Base-by-base conservation (phyloP, 2,888 invertebrate species). In the Ophraella communa region DNA sequence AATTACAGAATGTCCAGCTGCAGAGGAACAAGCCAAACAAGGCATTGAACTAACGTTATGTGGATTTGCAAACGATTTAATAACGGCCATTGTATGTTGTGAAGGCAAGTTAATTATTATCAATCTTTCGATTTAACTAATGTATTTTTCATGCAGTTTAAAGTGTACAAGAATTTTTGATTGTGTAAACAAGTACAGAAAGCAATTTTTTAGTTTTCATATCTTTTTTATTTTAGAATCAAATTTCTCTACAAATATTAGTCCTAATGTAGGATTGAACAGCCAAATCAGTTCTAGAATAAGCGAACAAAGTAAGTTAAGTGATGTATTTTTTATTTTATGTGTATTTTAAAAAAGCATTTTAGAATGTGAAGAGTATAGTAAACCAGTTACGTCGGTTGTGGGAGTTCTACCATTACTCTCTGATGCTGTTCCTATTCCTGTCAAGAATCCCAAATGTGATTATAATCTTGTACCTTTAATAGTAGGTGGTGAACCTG, bases 341-440 rank as follows among this genome's bases (percentile, higher is more conserved):
- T 4, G 24, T 61, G 17, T 24, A 42, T 17, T 33, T 45, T 44
- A 33, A 21, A 20, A 14, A 30, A 45, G 27, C 7, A 10, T 74
- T 74, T 68, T 66, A 88, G 88, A 87, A 84, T 88, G 88, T 68
- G 81, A 84, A 8, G 85, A 85, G 75, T 88, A 87, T 77, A 85
- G 84, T 52, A 79, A 83, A 0, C 53, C 82, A 1, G 78, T 83
- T n/a, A 82, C 83, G 1, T 83, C 81, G 62, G 83, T 83, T 17
- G 78, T 88, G 1, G 83, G 84, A 30, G 86, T 85, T 0, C 80
- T 87, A 1, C 86, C 88, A 0, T 77, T 88, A 2, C 72, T 86
- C 0, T 84, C 85, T 0, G 79, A 84, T 0, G 83, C 85, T 0
- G 82, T 85, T 21, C 81, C 84, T 0, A 80, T 80, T 23, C 77